Percentiles rank a stretch among this genome's conserved stretches.
These are phyloP conservation scores for Pseudois nayaur DNA, from an alignment of 2,113 vertebrate species.

Conservation along the genomic window DNA sequence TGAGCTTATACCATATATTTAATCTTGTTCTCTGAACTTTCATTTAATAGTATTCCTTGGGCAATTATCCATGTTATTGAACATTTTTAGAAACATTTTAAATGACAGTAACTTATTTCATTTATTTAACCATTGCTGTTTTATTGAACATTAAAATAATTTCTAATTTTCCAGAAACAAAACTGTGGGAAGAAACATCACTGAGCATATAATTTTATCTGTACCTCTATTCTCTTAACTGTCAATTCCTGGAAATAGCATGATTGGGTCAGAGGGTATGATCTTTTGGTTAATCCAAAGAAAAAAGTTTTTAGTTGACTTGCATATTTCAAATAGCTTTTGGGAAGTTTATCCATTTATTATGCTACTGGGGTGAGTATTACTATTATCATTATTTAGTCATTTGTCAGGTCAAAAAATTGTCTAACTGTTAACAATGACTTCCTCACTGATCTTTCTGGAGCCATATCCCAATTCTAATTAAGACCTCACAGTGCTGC, in stretches of 20 bases:
- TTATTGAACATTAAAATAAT: background rate
- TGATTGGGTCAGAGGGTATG: background rate
- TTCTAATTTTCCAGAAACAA: conserved; percentile 15
- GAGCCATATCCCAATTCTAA: background rate
- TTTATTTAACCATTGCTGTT: background rate
- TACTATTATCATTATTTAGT: background rate
- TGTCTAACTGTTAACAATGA: background rate
- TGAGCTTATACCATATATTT: background rate
- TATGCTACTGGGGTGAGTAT: background rate
- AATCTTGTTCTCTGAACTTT: background rate
- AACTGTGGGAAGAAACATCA: background rate
- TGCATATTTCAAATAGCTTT: background rate
- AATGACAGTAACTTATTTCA: background rate
- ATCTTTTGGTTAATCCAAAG: background rate
- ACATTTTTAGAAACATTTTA: background rate
- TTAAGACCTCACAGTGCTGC: background rate
- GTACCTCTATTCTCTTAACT: background rate
- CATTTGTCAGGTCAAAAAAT: background rate
- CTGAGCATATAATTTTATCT: background rate
- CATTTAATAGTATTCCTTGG: background rate
- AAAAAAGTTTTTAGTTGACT: background rate
- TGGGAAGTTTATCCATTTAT: background rate
- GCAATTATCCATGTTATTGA: background rate
- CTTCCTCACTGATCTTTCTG: background rate
- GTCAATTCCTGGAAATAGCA: background rate